phyloP scores from a whole-genome alignment of 2,113 vertebrate species.

The Pheucticus melanocephalus region DNA sequence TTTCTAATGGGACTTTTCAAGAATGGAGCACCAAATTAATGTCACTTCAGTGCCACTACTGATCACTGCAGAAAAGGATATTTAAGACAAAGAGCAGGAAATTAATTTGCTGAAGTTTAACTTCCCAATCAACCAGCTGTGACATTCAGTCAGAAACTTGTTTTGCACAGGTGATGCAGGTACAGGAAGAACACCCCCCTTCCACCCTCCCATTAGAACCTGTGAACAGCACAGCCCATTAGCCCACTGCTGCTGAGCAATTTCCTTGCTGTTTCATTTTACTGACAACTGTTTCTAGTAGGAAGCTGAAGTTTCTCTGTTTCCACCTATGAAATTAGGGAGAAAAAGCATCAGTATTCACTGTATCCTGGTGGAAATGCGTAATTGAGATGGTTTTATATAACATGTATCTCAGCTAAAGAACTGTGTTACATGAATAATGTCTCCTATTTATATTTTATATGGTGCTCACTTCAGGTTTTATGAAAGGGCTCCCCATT shows the following conservation, averaged over 20 bases:
- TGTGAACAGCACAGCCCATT: not conserved
- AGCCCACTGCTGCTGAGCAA: not conserved
- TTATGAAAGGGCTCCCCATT: not conserved
- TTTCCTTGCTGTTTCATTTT: not conserved
- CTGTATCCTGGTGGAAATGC: not conserved
- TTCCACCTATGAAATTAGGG: not conserved
- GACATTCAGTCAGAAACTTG: not conserved
- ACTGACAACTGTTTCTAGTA: not conserved
- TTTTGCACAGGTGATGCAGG: not conserved
- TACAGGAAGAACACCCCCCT: not conserved
- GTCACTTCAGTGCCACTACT: not conserved
- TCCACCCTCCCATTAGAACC: not conserved
- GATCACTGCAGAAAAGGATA: not conserved
- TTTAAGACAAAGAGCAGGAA: not conserved
- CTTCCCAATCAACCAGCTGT: not conserved
- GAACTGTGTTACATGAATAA: not conserved
- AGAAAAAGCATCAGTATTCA: not conserved
- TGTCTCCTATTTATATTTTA: not conserved
- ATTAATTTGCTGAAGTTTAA: not conserved
- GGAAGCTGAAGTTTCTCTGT: not conserved
- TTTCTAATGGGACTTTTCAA: not conserved
- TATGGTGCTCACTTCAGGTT: not conserved
- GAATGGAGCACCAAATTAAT: not conserved
- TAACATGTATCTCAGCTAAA: not conserved
- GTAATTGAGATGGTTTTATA: not conserved